Evolutionary conservation across 2,113 vertebrate genomes (phyloP), one percentile per base, ranked within the genome.

Genomic region (Speoplatyrhinus poulsoni): DNA sequence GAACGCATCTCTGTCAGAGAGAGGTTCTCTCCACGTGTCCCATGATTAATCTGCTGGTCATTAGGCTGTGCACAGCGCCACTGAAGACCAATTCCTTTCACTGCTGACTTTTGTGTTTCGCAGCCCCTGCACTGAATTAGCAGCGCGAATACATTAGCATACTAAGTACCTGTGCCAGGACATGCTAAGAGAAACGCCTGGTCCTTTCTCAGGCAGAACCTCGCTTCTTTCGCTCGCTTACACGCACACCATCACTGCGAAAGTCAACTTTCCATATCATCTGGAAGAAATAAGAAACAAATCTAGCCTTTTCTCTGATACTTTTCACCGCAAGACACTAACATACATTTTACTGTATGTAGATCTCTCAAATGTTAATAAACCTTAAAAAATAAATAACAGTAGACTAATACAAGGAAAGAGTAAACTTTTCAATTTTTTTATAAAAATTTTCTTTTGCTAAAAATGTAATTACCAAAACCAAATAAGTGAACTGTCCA

Each of bases 101-200:
- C 67, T 82, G 80, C 78, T 85, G 67, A 82, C 82, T 85, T 83
- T 80, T 82, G 78, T 82, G 74, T 80, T 81, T 82, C 68, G 72
- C 62, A 12, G 74, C 57, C 71, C 73, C 65, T 15, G 69, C 59
- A 15, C 67, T 83, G 78, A 84, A 84, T 89, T 85, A 86, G 76
- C 70, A 56, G 49, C 16, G 64, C 46, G 83, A 87, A 87, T 84
- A 87, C 62, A 90, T 91, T 90, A 88, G 86, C 89, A 90, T 91
- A 85, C 82, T 85, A 85, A 85, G 60, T 9, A 83, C 52, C 33
- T 59, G 69, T 48, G 26, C 71, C 67, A 58, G 68, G 48, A 46
- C 61, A 33, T 4, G 79, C 41, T 53, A 53, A 76, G 73, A 13
- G 12, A 72, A 10, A 62, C 68, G 76, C 75, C 13, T 19, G 57